Base-by-base conservation (phyloP, 1,140 invertebrate genomes). In the Drosophila tropicalis region DNA sequence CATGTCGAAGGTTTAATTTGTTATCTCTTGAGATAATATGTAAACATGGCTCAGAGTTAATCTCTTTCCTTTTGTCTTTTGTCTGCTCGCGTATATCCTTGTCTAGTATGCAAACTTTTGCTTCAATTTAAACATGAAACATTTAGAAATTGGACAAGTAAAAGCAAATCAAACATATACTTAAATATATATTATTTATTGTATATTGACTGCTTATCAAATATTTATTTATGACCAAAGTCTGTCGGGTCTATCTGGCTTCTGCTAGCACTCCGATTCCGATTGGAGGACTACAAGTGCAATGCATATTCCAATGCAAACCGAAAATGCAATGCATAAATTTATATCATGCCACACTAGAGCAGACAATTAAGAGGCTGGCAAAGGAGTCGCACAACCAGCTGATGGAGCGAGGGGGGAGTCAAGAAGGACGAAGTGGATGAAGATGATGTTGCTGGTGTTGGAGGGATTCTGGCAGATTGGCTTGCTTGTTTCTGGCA, bases 291-390 rank as follows among this genome's bases (percentile, higher is more conserved):
- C 1, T 36, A 56, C 41, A 55, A 47, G 70, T 73, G 72, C 69
- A 70, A 69, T 84, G 72, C 71, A 67, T 68, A 66, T 56, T 56
- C 44, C 36, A 58, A 65, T 67, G 62, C 70, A 36, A 57, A 70
- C 66, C 36, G 36, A 62, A 76, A 85, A 87, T 86, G 83, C 83
- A 86, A 86, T 86, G 83, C 83, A 86, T 87, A 86, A 86, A 86
- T 86, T 86, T 86, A 87, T 87, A 68, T 72, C 76, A 73, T 79
- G 75, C 67, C 79, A 67, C 58, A 64, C 62, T 71, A 41, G 63
- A 81, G 72, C 67, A 81, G 82, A 81, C 83, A 86, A 86, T 86
- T 86, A 87, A 87, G 79, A 76, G 66, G 55, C n/a, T 62, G 17
- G 29, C 29, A 5, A 5, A 15, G 64, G 61, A 39, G 51, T 6